Evolutionary conservation across 35 echinoderm and acorn worm species (phyloP).

Genomic region (Apostichopus parvimensis): DNA sequence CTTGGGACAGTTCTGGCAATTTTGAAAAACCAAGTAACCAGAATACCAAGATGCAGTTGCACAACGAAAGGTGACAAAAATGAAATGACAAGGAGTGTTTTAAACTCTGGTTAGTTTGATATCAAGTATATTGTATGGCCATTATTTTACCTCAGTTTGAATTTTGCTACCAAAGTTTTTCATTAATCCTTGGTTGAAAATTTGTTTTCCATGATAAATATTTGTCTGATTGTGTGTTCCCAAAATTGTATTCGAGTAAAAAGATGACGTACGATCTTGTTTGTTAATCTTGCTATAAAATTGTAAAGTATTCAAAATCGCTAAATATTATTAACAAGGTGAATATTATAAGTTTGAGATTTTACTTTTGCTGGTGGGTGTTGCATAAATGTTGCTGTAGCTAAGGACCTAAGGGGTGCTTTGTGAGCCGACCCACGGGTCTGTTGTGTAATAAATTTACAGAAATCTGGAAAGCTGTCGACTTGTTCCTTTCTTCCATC

Average conservation of each 20-base stretch:
- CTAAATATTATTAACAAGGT: background rate
- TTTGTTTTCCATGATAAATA: background rate
- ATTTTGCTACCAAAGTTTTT: slow-evolving; percentile 12
- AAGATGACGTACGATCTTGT: background rate
- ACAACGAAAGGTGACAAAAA: no score
- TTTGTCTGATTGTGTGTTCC: slow-evolving; percentile 6
- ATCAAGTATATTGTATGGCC: background rate
- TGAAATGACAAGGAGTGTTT: background rate
- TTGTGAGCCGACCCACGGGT: slow-evolving; percentile 12
- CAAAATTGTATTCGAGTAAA: background rate
- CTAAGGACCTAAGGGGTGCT: slow-evolving; percentile 44
- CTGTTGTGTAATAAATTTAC: slow-evolving; percentile 56
- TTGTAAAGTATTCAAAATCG: background rate
- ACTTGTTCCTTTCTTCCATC: background rate
- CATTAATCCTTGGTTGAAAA: background rate
- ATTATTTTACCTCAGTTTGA: background rate
- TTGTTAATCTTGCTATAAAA: slow-evolving; percentile 3
- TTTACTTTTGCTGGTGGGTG: slow-evolving; percentile 15
- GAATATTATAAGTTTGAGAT: slow-evolving; percentile 1
- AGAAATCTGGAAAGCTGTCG: slow-evolving; percentile 1
- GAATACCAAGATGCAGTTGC: no score
- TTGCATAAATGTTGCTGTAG: slow-evolving; percentile 49
- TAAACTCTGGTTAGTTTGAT: background rate
- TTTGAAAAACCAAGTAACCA: background rate
- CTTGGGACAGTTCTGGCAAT: background rate